These are phyloP conservation scores for Oreohelix idahoensis DNA, from an alignment of 1,140 invertebrate species.

Conservation along the genomic window DNA sequence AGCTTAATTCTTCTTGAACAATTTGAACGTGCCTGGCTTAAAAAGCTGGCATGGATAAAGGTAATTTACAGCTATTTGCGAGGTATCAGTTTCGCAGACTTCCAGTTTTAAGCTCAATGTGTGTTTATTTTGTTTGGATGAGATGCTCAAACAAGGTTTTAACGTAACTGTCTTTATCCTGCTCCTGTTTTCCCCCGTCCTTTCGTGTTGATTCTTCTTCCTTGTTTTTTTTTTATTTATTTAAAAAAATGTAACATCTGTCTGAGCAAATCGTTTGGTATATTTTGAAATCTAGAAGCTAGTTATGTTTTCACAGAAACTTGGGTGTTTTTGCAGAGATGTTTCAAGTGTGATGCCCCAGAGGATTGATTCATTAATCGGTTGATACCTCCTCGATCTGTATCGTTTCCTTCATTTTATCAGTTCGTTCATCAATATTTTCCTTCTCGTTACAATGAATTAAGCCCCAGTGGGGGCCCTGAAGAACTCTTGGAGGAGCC, in stretches of 20 bases:
- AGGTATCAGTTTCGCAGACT: background rate
- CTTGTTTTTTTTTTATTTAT: background rate
- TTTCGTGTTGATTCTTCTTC: no score
- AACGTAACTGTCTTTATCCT: background rate
- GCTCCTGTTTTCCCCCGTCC: background rate
- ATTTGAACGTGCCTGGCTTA: background rate
- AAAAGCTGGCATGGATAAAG: background rate
- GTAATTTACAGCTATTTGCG: conserved; percentile 23
- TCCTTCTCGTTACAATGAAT: no score
- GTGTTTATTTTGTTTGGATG: conserved; percentile 28
- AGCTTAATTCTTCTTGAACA: conserved; percentile 3
- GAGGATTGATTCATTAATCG: no score
- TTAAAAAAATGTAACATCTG: background rate
- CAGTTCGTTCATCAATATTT: no score
- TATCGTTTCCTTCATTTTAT: no score
- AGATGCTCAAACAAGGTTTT: conserved; percentile 1
- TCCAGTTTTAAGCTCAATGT: conserved; percentile 1
- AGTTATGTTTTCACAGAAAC: no score
- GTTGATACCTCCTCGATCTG: no score
- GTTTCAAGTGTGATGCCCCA: no score
- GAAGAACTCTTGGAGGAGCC: no score
- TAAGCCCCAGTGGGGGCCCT: no score
- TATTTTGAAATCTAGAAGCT: background rate
- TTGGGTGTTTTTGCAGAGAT: no score
- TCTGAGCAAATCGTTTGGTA: background rate